Evolutionary conservation across 2,888 invertebrate genomes (phyloP), one percentile per base, ranked within the genome.

Genomic region (Dorcus parallelipipedus): DNA sequence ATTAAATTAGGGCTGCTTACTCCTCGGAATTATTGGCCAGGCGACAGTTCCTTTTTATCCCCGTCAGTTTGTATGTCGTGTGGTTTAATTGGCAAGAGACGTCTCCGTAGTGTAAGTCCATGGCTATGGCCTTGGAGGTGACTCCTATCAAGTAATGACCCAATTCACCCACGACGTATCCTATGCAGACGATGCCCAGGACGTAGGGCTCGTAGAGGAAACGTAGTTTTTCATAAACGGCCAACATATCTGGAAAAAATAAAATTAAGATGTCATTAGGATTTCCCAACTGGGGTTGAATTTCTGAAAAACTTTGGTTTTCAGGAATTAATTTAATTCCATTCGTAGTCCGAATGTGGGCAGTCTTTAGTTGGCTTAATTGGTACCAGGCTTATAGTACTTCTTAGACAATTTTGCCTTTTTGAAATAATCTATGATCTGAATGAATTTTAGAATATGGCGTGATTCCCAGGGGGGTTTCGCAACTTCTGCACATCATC

Each of bases 111-210:
- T 91, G 90, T 53, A 94, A 80, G 73, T 92, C 93, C 17, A 87
- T 87, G 2, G 93, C 93, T 42, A 92, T 91, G 68, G 89, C 90
- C 75, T 93, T 91, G 54, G 92, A 93, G 54, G 93, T 93, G 3
- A 92, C 92, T 78, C 93, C 93, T 67, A 94, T 92, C 62, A 94
- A 81, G 76, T 93, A 94, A 77, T 94, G 94, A 33, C 93, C 93
- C 63, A 94, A 80, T 76, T 94, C 94, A 10, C 93, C 94, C 20
- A 93, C 81, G 59, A 93, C 87, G 78, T 94, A 94, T 61, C 93
- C 92, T 53, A 91, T 76, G 52, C 93, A 91, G 59, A 94, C 86
- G 63, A 94, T 80, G 26, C 84, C 89, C 69, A 94, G 79, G 64
- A 90, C 92, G 76, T 92, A 93, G 73, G 87, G 84, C 72, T 88